Evolutionary conservation across 2,888 invertebrate species (phyloP).

Genomic region (Dryocosmus kuriphilus): DNA sequence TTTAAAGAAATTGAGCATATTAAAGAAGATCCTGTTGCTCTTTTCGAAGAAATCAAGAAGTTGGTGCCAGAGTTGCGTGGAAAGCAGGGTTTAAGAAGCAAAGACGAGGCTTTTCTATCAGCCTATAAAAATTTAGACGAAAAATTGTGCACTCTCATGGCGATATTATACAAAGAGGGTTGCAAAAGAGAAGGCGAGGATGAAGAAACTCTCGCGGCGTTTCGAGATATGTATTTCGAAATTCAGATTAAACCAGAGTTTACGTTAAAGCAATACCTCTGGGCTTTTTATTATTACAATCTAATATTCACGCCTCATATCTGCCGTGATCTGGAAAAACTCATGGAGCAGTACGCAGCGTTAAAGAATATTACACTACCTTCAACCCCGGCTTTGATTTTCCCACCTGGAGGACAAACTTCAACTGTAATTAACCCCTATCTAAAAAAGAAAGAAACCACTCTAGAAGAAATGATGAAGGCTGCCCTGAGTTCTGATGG

Average conservation of each 20-base stretch:
- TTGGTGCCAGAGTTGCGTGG: constrained; percentile 19
- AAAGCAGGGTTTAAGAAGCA: constrained; percentile 19
- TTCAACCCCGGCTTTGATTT: background rate
- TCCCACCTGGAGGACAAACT: constrained; percentile 12
- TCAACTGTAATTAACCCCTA: constrained; percentile 15
- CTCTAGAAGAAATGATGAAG: background rate
- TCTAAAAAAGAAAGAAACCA: background rate
- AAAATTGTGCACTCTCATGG: background rate
- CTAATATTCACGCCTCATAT: constrained; percentile 35
- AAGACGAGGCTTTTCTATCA: constrained; percentile 11
- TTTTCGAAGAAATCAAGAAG: constrained; percentile 42
- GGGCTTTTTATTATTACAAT: constrained; percentile 12
- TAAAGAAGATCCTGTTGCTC: constrained; percentile 35
- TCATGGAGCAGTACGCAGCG: background rate
- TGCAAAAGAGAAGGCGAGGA: background rate
- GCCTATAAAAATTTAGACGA: constrained; percentile 7
- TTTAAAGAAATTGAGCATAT: constrained; percentile 42
- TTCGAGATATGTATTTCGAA: constrained; percentile 22
- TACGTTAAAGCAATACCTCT: constrained; percentile 15
- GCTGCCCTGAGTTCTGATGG: background rate
- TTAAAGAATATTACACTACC: constrained; percentile 3
- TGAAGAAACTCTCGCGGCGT: background rate
- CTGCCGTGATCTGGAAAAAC: background rate
- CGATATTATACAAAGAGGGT: constrained; percentile 30
- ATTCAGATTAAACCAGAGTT: constrained; percentile 19